Base-by-base conservation (phyloP, 1,140 invertebrate species). In the Lucilia cuprina region DNA sequence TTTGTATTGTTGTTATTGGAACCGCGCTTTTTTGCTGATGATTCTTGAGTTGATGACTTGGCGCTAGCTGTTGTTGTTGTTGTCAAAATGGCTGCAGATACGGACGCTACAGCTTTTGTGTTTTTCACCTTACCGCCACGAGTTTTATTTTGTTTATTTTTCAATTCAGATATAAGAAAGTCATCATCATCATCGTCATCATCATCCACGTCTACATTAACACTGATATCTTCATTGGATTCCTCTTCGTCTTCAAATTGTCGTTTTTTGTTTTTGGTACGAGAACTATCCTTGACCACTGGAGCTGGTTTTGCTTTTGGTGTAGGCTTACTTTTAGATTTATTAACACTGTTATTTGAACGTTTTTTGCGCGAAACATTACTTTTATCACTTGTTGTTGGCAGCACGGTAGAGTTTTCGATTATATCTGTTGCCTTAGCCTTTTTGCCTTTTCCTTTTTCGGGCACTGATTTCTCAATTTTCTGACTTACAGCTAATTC, bases 181-280 rank as follows among this genome's bases (percentile, higher is more conserved):
- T 80, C 77, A n/a, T 80, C 77, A n/a, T 80, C 77, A 49, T 80
- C 41, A 25, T 47, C 85, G 82, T 10, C 65, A 12, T 70, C 60
- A 9, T 41, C 85, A 82, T 10, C 65, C n/a, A 19, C 65, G 19
- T 70, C 19, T 2, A 25, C n/a, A 21, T 70, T 25, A 70, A 21
- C 49, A 80, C 21, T 49, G n/a, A 2, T 19, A 8, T 80, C 41
- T 13, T 50, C 41, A 49, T 55, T n/a, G 50, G 50, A 14, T 55
- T 55, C 13, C 12, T 55, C 17, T 3, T 41, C 41, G 41, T 60
- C 55, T 17, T 60, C 55, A n/a, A n/a, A 60, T 60, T 60, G 55
- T n/a, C 55, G 5, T n/a, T n/a, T 60, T 21, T 70, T 70, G 21
- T 19, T 21, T 25, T 21, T 70, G 10, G 12, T 3, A 21, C 65